Base-by-base conservation (phyloP, 2,797 vertebrate genomes). In the Fundulus diaphanus region DNA sequence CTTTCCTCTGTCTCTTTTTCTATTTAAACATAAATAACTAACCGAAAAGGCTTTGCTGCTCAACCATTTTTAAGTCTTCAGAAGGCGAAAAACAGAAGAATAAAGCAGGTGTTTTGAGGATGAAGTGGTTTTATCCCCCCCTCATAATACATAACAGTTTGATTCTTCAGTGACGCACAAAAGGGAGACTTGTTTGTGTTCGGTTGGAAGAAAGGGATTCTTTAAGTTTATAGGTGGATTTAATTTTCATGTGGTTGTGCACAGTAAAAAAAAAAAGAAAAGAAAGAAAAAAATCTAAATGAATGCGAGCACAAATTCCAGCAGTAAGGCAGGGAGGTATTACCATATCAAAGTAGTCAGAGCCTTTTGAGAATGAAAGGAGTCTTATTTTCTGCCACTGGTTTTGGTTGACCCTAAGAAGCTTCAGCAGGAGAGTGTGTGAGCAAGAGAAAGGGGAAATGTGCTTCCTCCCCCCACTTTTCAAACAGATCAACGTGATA, bases 291-390 rank as follows among this genome's bases (percentile, higher is more conserved):
- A 96, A 94, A 96, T 96, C 95, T 94, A 95, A 96, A 96, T 96
- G 96, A 96, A 96, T 96, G 95, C 94, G 90, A 96, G 96, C 96
- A 96, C 94, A 96, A 96, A 96, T 96, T 97, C 96, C 96, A 96
- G 95, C 94, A 95, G 96, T 97, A 97, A 96, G 95, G 96, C 95
- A 95, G 95, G 91, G 92, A 74, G 56, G 77, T 68, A 98, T 99
- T 97, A 97, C 94, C 97, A 98, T 97, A 97, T 98, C 96, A 98
- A 98, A 99, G 97, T 96, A 95, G 95, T 90, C 94, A 92, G 89
- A 94, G 95, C 93, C 93, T 89, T 91, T 87, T 85, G 94, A 97
- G 96, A 96, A 95, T 96, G 93, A 96, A 96, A 94, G 92, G 94
- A 96, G 95, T 94, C 93, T 92, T 94, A 95, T 95, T 94, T 88